A percentile compares a stretch with the other conserved stretches of the same genome.
These are phyloP conservation scores for Meteorus cinctellus DNA, from an alignment of 2,888 invertebrate genomes.

Conservation along the genomic window DNA sequence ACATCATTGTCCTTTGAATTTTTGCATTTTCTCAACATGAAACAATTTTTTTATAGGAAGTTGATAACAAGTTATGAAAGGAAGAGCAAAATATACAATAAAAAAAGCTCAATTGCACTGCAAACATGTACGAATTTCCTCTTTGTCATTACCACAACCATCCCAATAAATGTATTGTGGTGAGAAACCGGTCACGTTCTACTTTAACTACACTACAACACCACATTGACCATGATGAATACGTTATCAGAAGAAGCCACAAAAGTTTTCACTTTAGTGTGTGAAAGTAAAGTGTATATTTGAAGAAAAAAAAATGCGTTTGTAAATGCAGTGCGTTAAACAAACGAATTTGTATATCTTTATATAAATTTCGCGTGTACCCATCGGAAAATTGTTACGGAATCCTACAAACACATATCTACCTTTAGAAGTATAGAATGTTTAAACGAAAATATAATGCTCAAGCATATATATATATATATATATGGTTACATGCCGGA, in stretches of 20 bases:
- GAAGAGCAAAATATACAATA: too few relatives aligned
- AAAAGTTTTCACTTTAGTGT: conserved; percentile 47
- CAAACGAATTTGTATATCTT: conserved; percentile 18
- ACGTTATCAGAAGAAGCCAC: conserved; percentile 47
- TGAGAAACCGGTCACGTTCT: conserved; percentile 47
- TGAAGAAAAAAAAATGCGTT: too few relatives aligned
- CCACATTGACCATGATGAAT: conserved; percentile 50
- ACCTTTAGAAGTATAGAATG: neutral
- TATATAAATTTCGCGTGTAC: conserved; percentile 1
- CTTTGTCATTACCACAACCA: neutral
- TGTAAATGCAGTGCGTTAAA: conserved; percentile 19
- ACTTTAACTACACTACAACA: conserved; percentile 42
- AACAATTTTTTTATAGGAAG: too few relatives aligned
- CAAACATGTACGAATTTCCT: neutral
- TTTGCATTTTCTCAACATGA: too few relatives aligned
- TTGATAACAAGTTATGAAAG: too few relatives aligned
- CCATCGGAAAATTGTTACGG: neutral
- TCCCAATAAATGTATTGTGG: conserved; percentile 9
- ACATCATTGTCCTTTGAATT: too few relatives aligned
- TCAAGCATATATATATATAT: conserved; percentile 24
- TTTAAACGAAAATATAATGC: conserved; percentile 16
- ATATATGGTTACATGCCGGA: conserved; percentile 39
- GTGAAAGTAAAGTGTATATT: conserved; percentile 42
- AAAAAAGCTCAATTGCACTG: neutral
- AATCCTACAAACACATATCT: conserved; percentile 1